Conservation (phyloP, 2,888 invertebrate species). For the Endotricha flammealis region DNA sequence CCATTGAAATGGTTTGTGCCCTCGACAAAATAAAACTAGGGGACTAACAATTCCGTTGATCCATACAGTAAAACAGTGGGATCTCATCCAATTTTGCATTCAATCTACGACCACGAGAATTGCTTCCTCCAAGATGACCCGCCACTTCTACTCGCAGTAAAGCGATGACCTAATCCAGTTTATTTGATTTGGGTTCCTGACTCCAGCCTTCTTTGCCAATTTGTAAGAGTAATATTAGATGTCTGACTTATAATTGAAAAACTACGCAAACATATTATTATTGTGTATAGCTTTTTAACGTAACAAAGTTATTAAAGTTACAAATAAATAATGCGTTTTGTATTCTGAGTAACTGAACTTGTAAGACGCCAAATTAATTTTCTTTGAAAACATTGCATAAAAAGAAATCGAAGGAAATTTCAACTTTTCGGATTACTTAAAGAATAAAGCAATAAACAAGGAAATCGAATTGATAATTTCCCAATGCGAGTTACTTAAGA, state of each 20-base stretch:
- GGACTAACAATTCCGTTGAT: slow-evolving; percentile 54
- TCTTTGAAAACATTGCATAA: neutral
- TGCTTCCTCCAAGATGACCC: slow-evolving; percentile 74
- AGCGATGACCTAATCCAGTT: slow-evolving; percentile 76
- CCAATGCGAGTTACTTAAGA: slow-evolving; percentile 4
- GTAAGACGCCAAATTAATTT: neutral
- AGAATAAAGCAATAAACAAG: slow-evolving; percentile 11
- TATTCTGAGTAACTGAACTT: neutral
- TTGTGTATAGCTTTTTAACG: neutral
- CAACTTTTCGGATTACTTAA: slow-evolving; percentile 6
- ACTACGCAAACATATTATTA: too few species aligned
- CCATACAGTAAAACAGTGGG: slow-evolving; percentile 70
- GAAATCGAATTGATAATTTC: slow-evolving; percentile 8
- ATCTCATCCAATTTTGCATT: slow-evolving; percentile 78
- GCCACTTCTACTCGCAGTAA: slow-evolving; percentile 71
- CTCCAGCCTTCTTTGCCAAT: slow-evolving; percentile 62
- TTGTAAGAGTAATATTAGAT: slow-evolving; percentile 49
- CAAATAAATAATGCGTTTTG: neutral
- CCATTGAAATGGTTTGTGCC: slow-evolving; percentile 57
- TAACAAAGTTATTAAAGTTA: neutral
- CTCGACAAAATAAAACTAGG: slow-evolving; percentile 61
- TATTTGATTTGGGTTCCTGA: slow-evolving; percentile 72
- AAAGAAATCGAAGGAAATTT: neutral
- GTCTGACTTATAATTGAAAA: slow-evolving; percentile 12
- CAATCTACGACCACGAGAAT: slow-evolving; percentile 76